Evolutionary conservation across 2,797 vertebrate species (phyloP), one percentile per base, ranked within the genome.

Genomic region (Ctenochaetus hawaiiensis): DNA sequence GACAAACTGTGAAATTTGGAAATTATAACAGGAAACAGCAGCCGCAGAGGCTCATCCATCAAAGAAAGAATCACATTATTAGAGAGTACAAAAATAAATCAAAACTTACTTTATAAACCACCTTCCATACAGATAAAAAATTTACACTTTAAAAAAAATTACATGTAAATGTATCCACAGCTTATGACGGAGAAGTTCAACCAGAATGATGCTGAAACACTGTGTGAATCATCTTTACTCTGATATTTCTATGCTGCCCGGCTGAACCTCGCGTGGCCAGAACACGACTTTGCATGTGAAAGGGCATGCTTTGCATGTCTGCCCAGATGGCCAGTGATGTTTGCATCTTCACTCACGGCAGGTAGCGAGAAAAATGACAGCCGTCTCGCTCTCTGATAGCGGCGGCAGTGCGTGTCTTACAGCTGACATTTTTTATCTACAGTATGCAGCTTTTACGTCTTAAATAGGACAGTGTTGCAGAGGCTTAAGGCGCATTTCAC

Each of bases 11-110:
- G 54, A 60, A 78, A 84, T 89, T 86, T 89, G 56, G 54, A 86
- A 86, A 85, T 70, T 82, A 75, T 54, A 72, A 94, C 93, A 95
- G 96, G 95, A 96, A 92, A 88, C 83, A 72, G 81, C 74, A 56
- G 67, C 85, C 89, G 88, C 91, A 94, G 92, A 90, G 88, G 90
- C 68, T 73, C 67, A 72, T 76, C 67, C 45, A 80, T 82, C 59
- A 71, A 43, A 39, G 23, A 73, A 74, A 78, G 53, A 67, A 49
- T 0, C 18, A 59, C 54, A 67, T 47, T 61, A 73, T 70, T 53
- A 59, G 78, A 64, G 81, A 51, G 77, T 44, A 71, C 18, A 47
- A 69, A n/a, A 7, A 22, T 6, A 66, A 6, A 68, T 48, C 47
- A 69, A 14, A 79, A 75, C 26, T 18, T 39, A 8, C 13, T 2